Evolutionary conservation across 2,113 vertebrate genomes (phyloP).

Genomic region (Cynopterus brachyotis): DNA sequence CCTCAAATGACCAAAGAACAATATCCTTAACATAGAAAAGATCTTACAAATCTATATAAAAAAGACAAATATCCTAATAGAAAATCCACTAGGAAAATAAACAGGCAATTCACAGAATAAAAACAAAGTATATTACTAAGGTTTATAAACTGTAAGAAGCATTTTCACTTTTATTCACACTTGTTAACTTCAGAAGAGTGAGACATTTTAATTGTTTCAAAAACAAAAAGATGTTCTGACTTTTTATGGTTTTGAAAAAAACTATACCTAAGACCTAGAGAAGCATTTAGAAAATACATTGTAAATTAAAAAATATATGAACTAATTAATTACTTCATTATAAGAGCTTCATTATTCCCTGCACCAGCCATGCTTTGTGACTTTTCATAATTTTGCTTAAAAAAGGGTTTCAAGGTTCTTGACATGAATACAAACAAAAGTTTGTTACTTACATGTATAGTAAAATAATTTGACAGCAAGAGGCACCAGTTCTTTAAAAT

Average conservation of each 20-base stretch:
- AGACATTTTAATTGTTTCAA: background rate
- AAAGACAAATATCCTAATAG: background rate
- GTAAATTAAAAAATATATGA: constrained; percentile 36
- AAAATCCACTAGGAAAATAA: background rate
- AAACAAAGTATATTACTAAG: background rate
- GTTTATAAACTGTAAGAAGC: background rate
- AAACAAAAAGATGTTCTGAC: background rate
- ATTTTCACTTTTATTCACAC: constrained; percentile 11
- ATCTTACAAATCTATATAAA: background rate
- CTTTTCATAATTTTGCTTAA: background rate
- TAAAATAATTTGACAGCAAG: constrained; percentile 19
- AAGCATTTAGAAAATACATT: background rate
- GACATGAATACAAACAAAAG: background rate
- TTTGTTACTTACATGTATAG: background rate
- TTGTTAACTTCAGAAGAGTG: background rate
- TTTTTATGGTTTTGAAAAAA: constrained; percentile 7
- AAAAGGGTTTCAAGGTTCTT: background rate
- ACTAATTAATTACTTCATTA: background rate
- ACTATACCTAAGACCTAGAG: background rate
- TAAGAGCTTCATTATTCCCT: background rate
- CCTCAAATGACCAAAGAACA: background rate
- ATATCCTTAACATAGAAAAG: background rate
- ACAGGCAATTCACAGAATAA: background rate
- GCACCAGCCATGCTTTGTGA: background rate
- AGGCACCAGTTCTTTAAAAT: background rate